Evolutionary conservation across 2,888 invertebrate species (phyloP).

Genomic region (Zaprionus lineosus): DNA sequence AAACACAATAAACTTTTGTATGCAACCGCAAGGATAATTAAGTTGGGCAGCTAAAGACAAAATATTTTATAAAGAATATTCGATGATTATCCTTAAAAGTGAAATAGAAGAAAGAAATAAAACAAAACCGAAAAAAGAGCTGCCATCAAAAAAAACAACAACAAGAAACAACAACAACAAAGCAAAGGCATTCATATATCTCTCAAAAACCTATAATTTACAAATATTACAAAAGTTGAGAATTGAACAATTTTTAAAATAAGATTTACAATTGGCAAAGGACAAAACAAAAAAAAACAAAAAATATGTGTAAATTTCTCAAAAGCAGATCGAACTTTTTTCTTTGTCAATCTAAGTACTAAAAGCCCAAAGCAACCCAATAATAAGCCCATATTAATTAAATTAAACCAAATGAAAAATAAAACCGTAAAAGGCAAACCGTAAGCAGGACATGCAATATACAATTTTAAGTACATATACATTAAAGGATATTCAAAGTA

Average conservation of each 20-base stretch:
- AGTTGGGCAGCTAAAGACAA: constrained; percentile 20
- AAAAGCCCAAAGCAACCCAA: constrained; percentile 7
- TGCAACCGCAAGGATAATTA: constrained; percentile 32
- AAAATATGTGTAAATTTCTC: constrained; percentile 42
- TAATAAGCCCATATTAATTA: constrained; percentile 57
- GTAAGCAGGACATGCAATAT: constrained; percentile 49
- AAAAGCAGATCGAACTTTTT: constrained; percentile 45
- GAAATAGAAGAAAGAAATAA: not conserved
- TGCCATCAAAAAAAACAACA: constrained; percentile 45
- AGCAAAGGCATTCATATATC: constrained; percentile 18
- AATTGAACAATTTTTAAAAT: not conserved
- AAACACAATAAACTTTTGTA: constrained; percentile 45
- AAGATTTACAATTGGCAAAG: constrained; percentile 25
- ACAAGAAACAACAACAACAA: constrained; percentile 1
- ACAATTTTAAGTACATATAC: constrained; percentile 70
- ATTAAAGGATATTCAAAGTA: constrained; percentile 60
- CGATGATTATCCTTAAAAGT: constrained; percentile 33
- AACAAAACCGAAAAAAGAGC: constrained; percentile 31
- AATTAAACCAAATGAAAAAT: constrained; percentile 16
- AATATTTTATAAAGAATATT: constrained; percentile 53
- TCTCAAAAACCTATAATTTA: constrained; percentile 13
- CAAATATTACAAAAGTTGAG: too few relatives aligned
- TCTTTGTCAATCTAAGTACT: constrained; percentile 52
- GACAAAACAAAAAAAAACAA: constrained; percentile 21
- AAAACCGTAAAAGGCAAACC: constrained; percentile 22